Evolutionary conservation across 2,113 vertebrate genomes (phyloP), one percentile per base, ranked within the genome.

Genomic region (Vulpes lagopus): DNA sequence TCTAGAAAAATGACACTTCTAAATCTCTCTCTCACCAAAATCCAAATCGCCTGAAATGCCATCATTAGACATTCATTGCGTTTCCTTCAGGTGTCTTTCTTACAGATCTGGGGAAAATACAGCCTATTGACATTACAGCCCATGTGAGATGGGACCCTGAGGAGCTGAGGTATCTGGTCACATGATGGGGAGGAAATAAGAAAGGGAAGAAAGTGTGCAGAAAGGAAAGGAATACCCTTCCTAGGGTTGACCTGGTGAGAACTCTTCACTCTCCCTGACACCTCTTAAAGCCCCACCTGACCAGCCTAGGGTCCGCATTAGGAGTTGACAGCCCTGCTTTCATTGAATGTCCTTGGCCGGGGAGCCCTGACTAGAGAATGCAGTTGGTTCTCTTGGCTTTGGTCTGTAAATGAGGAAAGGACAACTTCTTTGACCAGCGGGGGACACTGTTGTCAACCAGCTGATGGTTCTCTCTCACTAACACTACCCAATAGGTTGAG

Each of bases 181-280:
- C 71, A 30, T 76, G 59, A 78, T 64, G 62, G 25, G 1, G 5
- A 80, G 15, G 5, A 69, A 27, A 53, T 59, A 49, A 51, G 14
- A n/a, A 84, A 88, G 25, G 17, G 30, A 55, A 73, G 25, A 53
- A 74, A n/a, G 82, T 74, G 60, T 51, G 20, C 55, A 93, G 64
- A 94, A 92, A 95, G 23, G 27, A 86, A 76, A 71, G 92, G 17
- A 64, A 80, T 35, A 43, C 11, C 27, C 85, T 91, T 93, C 30
- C 38, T 89, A 71, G 83, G 43, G 22, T 79, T 94, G 67, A 43
- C 25, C 16, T 84, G 83, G 1, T 57, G 15, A 83, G 67, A 94
- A 92, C 3, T 5, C 27, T 43, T 74, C 14, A 27, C 53, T 91
- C 11, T 96, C n/a, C 27, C 59, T 85, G 30, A 86, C 12, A 82